These are phyloP conservation scores for Cirrhinus molitorella DNA, from an alignment of 2,797 vertebrate genomes.

Conservation along the genomic window DNA sequence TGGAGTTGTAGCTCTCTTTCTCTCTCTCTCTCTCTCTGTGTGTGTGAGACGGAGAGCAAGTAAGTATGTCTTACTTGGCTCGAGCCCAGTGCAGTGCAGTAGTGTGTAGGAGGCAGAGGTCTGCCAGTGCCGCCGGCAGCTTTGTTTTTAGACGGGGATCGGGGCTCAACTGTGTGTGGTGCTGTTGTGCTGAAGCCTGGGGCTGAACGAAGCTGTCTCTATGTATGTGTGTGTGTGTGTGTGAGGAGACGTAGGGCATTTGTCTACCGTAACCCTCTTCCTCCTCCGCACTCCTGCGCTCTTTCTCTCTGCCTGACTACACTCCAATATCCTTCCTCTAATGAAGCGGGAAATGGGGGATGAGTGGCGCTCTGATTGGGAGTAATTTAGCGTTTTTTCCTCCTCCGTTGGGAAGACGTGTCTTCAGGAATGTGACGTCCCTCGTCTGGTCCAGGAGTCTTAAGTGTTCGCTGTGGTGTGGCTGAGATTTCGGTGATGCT, in stretches of 20 bases:
- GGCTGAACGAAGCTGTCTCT: conserved; percentile 57
- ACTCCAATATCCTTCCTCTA: conserved; percentile 66
- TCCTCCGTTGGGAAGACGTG: conserved; percentile 54
- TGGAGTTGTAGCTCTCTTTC: conserved; percentile 25
- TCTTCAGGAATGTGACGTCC: conserved; percentile 50
- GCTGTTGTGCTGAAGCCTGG: conserved; percentile 64
- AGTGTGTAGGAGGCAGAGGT: conserved; percentile 65
- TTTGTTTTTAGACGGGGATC: conserved; percentile 62
- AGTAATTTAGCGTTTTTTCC: conserved; percentile 66
- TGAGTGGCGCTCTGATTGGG: conserved; percentile 67
- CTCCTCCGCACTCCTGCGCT: conserved; percentile 56
- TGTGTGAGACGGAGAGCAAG: conserved; percentile 47
- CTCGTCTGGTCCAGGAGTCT: conserved; percentile 39
- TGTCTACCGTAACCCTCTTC: conserved; percentile 56
- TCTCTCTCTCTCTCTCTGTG: conserved; percentile 6
- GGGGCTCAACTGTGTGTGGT: conserved; percentile 60
- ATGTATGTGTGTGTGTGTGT: conserved; percentile 49
- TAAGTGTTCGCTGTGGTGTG: conserved; percentile 10
- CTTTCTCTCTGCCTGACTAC: conserved; percentile 65
- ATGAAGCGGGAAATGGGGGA: conserved; percentile 69
- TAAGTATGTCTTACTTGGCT: conserved; percentile 52
- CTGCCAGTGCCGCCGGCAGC: conserved; percentile 61
- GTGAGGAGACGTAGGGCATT: conserved; percentile 58
- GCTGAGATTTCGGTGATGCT: conserved; percentile 16
- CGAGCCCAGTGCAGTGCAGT: conserved; percentile 49